phyloP scores from a whole-genome alignment of 2,113 vertebrate genomes.

The Nycticebus coucang region DNA sequence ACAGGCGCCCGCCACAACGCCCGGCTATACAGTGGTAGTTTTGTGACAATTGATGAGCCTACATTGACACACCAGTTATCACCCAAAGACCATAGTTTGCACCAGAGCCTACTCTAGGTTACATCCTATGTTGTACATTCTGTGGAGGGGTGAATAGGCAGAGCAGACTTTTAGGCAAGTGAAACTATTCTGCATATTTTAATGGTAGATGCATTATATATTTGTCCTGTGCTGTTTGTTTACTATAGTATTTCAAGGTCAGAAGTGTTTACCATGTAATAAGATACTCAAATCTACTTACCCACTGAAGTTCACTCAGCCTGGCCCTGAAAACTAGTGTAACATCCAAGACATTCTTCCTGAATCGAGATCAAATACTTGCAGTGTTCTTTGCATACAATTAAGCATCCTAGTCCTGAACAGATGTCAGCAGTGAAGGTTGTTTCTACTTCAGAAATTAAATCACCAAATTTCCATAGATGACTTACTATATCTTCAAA shows the following conservation, averaged over 20 bases:
- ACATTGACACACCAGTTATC: background rate
- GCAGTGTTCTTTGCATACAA: background rate
- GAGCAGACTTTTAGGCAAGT: background rate
- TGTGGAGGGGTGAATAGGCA: background rate
- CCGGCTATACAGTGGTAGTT: background rate
- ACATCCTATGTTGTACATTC: background rate
- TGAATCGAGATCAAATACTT: conserved; percentile 5
- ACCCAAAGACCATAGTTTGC: background rate
- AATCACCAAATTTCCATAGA: background rate
- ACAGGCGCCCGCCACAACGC: no score
- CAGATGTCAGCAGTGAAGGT: background rate
- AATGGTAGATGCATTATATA: background rate
- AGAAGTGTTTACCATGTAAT: background rate
- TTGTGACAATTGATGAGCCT: background rate
- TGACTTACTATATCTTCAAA: background rate
- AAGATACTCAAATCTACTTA: background rate
- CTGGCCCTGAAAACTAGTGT: background rate
- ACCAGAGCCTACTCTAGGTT: background rate
- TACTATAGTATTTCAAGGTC: background rate
- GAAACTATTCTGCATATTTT: background rate
- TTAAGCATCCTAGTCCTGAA: background rate
- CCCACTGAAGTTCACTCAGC: background rate
- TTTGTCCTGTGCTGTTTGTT: background rate
- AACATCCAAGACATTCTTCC: background rate
- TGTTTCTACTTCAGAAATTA: conserved; percentile 33